phyloP scores from a whole-genome alignment of 2,888 invertebrate species.

The Melipona bicolor region DNA sequence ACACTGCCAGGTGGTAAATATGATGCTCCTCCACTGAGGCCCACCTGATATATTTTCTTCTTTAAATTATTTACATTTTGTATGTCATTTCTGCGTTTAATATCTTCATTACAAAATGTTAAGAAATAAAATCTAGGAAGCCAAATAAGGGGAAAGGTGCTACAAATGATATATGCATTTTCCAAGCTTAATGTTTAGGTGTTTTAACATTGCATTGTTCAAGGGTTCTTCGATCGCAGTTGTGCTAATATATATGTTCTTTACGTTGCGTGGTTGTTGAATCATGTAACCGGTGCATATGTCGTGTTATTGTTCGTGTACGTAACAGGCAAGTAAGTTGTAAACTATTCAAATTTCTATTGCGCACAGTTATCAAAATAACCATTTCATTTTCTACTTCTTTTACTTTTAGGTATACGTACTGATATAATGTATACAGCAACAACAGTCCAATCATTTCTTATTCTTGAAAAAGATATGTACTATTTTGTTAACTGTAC shows the following conservation, averaged over 20 bases:
- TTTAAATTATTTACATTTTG: constrained; percentile 64
- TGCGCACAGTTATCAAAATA: constrained; percentile 56
- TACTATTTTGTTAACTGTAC: constrained; percentile 56
- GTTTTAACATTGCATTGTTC: constrained; percentile 39
- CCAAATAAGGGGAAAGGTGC: constrained; percentile 54
- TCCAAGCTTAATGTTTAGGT: constrained; percentile 50
- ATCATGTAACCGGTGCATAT: constrained; percentile 49
- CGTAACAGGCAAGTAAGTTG: constrained; percentile 46
- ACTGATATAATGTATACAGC: not conserved
- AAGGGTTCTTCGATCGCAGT: constrained; percentile 14
- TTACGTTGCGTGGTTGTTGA: constrained; percentile 19
- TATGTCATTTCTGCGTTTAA: constrained; percentile 27
- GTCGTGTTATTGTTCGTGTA: constrained; percentile 40
- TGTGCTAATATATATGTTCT: constrained; percentile 43
- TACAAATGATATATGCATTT: constrained; percentile 54
- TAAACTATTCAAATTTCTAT: constrained; percentile 36
- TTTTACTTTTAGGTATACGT: not conserved
- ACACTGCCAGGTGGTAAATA: constrained; percentile 82
- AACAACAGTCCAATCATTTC: constrained; percentile 2
- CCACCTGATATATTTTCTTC: constrained; percentile 75
- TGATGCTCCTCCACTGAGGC: constrained; percentile 81
- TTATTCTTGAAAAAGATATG: not conserved
- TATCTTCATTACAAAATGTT: constrained; percentile 22
- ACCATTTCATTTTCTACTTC: not conserved
- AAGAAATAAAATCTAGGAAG: constrained; percentile 55